Evolutionary conservation across 2,888 invertebrate species (phyloP), one percentile per base, ranked within the genome.

Genomic region (Acleris literana): DNA sequence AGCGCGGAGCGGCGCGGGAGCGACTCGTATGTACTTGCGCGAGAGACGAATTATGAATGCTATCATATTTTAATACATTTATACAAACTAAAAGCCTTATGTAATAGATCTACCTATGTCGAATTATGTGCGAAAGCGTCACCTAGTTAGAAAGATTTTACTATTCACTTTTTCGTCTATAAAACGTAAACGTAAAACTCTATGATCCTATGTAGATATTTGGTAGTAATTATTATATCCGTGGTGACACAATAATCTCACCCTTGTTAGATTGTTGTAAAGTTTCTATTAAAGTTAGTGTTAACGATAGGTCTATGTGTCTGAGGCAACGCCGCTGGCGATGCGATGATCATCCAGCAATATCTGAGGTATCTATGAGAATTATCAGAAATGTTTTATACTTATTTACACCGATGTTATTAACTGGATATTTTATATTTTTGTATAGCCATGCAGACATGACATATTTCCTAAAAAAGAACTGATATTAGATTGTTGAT

Each of bases 1-100:
- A 43, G 49, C 55, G 56, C 59, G 62, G 56, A 55, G 46, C 54
- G 13, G 55, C 61, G 72, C 70, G 68, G 62, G 71, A 67, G 70
- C 67, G 59, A 58, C 70, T 17, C 68, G 70, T 66, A 70, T 62
- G 66, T 46, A 46, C 25, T 43, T 63, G 25, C 54, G 54, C 56
- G 86, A 87, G 85, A 79, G 72, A 80, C 83, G 84, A 86, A 81
- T 81, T 87, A 83, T 88, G 88, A 88, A 89, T 87, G 87, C 87
- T 88, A 85, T 88, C 82, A 87, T 90, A 88, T 90, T 90, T 88
- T 89, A 88, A 83, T 90, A 89, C 78, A 82, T 85, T 85, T 86
- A 85, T 87, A 89, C 84, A 81, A 83, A 82, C 76, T 82, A 79
- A 83, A 85, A 86, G 84, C 77, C 77, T 74, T 85, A 85, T 81